These are phyloP conservation scores for Synaphobranchus kaupii DNA, from an alignment of 2,797 vertebrate species.

Conservation along the genomic window DNA sequence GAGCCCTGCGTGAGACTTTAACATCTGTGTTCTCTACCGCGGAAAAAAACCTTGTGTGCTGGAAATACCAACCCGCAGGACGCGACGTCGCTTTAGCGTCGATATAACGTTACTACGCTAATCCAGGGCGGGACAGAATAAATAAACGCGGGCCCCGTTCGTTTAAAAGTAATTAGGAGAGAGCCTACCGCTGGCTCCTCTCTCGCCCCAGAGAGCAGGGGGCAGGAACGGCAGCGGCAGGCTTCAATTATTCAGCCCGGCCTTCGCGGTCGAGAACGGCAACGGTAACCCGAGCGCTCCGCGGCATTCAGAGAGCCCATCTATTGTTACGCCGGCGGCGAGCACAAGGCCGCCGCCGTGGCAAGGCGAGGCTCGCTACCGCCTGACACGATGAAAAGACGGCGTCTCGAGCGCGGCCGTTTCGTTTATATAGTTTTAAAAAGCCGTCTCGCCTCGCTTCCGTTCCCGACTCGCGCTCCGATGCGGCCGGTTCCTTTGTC, in stretches of 20 bases:
- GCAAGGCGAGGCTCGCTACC: neutral
- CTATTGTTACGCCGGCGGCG: neutral
- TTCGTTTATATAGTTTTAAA: neutral
- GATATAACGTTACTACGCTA: neutral
- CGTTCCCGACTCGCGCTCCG: too few relatives aligned
- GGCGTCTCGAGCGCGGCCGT: neutral
- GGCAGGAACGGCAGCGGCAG: constrained; percentile 36
- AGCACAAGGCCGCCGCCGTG: neutral
- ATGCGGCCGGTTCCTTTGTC: neutral
- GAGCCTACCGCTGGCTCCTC: constrained; percentile 19
- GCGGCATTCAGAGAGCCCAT: constrained; percentile 29
- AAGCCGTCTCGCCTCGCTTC: neutral
- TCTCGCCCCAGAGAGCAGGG: constrained; percentile 21
- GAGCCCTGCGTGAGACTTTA: neutral
- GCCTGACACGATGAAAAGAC: neutral
- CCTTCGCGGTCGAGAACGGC: constrained; percentile 37
- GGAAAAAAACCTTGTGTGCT: neutral
- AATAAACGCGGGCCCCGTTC: constrained; percentile 46
- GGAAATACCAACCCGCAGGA: neutral
- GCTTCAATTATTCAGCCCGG: constrained; percentile 56
- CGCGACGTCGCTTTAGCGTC: too few relatives aligned
- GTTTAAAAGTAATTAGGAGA: constrained; percentile 43
- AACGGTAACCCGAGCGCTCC: constrained; percentile 45
- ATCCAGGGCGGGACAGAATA: neutral
- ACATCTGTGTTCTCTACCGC: neutral